phyloP scores from a whole-genome alignment of 2,113 vertebrate genomes.

The Eonycteris spelaea region DNA sequence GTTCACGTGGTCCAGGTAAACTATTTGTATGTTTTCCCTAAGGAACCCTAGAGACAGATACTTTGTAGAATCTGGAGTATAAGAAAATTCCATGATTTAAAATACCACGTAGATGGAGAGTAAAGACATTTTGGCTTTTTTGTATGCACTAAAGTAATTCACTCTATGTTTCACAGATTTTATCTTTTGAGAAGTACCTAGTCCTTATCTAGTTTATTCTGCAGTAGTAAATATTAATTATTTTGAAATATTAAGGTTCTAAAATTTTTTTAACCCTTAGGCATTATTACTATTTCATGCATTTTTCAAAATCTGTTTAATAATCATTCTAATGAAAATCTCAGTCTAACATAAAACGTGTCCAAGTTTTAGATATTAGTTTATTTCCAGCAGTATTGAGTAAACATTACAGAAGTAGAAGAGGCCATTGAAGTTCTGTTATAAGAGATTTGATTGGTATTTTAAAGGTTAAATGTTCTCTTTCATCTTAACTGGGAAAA shows the following conservation, averaged over 20 bases:
- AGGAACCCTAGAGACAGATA: neutral
- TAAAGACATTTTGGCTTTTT: neutral
- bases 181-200: neutral
- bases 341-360: neutral
- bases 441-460: neutral
- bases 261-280: neutral
- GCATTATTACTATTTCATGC: neutral
- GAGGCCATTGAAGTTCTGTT: neutral
- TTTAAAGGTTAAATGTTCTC: neutral
- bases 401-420: neutral
- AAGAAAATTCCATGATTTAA: neutral
- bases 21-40: neutral
- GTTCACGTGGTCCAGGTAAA: fast-evolving
- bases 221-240: neutral
- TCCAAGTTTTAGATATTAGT: neutral
- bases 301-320: constrained; percentile 27
- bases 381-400: neutral
- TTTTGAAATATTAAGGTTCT: constrained; percentile 32
- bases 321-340: neutral
- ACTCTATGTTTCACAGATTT: neutral
- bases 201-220: neutral
- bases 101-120: neutral
- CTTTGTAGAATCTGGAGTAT: neutral
- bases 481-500: constrained; percentile 4
- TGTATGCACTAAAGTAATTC: neutral